A percentile compares a stretch with the other conserved stretches of the same genome.
phyloP scores from a whole-genome alignment of 2,888 invertebrate species.

The Lathronympha strigana region DNA sequence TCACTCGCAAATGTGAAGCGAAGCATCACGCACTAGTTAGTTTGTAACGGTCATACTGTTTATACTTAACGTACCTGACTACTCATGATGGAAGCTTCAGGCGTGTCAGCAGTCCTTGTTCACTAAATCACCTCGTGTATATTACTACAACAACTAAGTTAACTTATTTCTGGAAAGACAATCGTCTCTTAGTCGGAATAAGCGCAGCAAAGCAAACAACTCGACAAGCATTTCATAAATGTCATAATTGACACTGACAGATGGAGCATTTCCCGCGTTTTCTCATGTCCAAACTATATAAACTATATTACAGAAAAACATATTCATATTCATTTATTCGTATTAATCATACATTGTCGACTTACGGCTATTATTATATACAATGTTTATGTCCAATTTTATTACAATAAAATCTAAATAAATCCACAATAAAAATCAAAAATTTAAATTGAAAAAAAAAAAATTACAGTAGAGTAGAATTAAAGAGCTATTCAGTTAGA shows the following conservation, averaged over 20 bases:
- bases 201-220: constrained; percentile 9
- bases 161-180: not conserved
- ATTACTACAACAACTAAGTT: not conserved
- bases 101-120: not conserved
- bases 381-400: no score
- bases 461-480: no score
- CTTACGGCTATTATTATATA: no score
- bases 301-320: no score
- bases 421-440: no score
- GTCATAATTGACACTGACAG: constrained; percentile 25
- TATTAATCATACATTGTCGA: no score
- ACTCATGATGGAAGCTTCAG: constrained; percentile 37
- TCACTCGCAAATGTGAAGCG: not conserved
- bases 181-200: not conserved
- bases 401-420: no score
- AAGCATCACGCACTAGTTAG: constrained; percentile 1
- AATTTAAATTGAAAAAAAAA: no score
- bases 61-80: constrained; percentile 40
- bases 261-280: constrained; percentile 26
- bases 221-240: no score
- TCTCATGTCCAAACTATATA: not conserved
- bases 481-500: no score
- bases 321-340: no score
- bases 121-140: constrained; percentile 2
- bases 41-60: not conserved